Base-by-base conservation (phyloP, 2,113 vertebrate species). In the Nettapus auritus region DNA sequence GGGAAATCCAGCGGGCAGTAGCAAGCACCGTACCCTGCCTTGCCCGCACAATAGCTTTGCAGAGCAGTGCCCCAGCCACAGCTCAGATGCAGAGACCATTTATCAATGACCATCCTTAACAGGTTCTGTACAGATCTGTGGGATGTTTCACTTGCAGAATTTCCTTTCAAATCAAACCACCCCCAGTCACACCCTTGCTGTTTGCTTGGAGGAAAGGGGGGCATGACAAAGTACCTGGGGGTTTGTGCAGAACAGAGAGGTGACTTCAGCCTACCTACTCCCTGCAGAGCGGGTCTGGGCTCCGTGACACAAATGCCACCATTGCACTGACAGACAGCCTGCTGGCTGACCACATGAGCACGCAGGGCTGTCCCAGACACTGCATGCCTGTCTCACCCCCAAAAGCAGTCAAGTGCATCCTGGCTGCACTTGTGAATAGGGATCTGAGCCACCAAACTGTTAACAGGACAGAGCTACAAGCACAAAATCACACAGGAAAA, bases 31-130 rank as follows among this genome's bases (percentile, higher is more conserved):
- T 2, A 28, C 9, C 33, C 63, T 79, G 14, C 44, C 63, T 38
- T 36, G 26, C 31, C 8, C 11, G 18, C 4, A 6, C 33, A 12
- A 0, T 0, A 26, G 16, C 40, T 79, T 53, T 31, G 9, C 56
- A 60, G 52, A 13, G 48, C 38, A 36, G 34, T 2, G 1, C 66
- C 56, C 44, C 71, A 76, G 2, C 11, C 66, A 10, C 64, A 29
- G 1, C 22, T 69, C 34, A 2, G 50, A 18, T 59, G 36, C 40
- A 33, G 40, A 40, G 59, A 60, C 25, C 25, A 78, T 48, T 13
- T 50, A 14, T 21, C 46, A 22, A 19, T 48, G 46, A 48, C 9
- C 50, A 21, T 9, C 31, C 34, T 25, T 69, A 73, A 44, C 29
- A 22, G 7, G 1, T 4, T 62, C 67, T 36, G 40, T n/a, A 74